Evolutionary conservation across 1,140 invertebrate species (phyloP).

Genomic region (Hyles euphorbiae): DNA sequence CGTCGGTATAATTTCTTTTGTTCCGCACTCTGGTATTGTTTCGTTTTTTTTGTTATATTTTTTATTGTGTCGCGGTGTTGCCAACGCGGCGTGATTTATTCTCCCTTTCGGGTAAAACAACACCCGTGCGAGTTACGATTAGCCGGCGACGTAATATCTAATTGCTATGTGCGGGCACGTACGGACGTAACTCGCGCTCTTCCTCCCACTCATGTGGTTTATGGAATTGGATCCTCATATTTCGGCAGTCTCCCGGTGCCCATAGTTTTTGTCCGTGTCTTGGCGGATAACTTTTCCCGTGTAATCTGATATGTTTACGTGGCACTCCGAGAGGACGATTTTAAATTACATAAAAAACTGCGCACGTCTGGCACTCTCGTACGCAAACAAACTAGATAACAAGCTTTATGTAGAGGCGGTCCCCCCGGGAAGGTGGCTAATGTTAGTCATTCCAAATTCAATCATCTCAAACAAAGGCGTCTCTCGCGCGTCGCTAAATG

Average conservation of each 20-base stretch:
- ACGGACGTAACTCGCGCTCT: slow-evolving; percentile 67
- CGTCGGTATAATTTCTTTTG: slow-evolving; percentile 70
- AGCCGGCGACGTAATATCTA: slow-evolving; percentile 70
- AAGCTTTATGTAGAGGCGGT: slow-evolving; percentile 36
- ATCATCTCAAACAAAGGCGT: slow-evolving; percentile 71
- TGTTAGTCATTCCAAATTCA: slow-evolving; percentile 68
- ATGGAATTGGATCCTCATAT: slow-evolving; percentile 72
- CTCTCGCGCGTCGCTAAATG: slow-evolving; percentile 69
- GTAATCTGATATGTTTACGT: slow-evolving; percentile 51
- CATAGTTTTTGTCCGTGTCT: slow-evolving; percentile 52
- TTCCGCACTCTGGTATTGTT: slow-evolving; percentile 65
- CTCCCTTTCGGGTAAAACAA: slow-evolving; percentile 71
- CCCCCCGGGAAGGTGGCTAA: slow-evolving; percentile 49
- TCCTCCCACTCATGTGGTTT: slow-evolving; percentile 69
- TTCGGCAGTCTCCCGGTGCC: slow-evolving; percentile 63
- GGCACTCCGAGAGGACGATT: slow-evolving; percentile 4
- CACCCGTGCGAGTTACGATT: slow-evolving; percentile 70
- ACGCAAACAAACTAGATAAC: slow-evolving; percentile 33
- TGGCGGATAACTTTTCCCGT: slow-evolving; percentile 24
- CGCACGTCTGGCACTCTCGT: slow-evolving; percentile 22
- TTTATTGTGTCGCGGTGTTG: slow-evolving; percentile 57
- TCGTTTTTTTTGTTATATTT: slow-evolving; percentile 57
- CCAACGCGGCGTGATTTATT: slow-evolving; percentile 65
- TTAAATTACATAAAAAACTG: slow-evolving; percentile 13
- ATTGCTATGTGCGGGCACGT: slow-evolving; percentile 72